Evolutionary conservation across 2,797 vertebrate species (phyloP).

Genomic region (Chaetophractus vellerosus): DNA sequence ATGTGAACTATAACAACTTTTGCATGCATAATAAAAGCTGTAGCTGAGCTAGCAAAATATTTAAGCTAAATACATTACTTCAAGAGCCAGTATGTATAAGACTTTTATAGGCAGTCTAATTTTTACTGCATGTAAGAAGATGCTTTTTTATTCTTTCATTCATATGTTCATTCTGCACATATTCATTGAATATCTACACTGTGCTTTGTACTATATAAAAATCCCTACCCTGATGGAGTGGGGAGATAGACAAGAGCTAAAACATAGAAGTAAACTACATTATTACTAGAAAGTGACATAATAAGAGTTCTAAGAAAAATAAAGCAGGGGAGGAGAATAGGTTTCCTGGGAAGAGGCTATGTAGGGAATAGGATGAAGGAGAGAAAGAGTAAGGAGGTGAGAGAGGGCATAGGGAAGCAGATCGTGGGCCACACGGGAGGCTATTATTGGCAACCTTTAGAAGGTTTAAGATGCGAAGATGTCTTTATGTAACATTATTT

Average conservation of each 20-base stretch:
- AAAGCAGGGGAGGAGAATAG: not conserved
- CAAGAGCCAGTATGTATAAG: not conserved
- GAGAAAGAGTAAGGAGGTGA: not conserved
- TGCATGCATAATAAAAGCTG: not conserved
- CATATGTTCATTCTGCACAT: not conserved
- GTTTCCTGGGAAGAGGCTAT: not conserved
- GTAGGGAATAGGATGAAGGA: not conserved
- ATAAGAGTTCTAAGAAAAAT: not conserved
- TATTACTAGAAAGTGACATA: not conserved
- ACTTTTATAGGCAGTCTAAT: not conserved
- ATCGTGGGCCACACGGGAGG: accelerated
- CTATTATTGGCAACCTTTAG: not conserved
- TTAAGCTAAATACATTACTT: not conserved
- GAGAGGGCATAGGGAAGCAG: not conserved
- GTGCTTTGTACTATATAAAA: not conserved
- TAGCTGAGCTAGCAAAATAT: not conserved
- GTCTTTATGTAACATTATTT: not conserved
- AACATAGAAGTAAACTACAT: not conserved
- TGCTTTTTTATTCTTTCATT: not conserved
- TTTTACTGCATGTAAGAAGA: not conserved
- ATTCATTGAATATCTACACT: not conserved
- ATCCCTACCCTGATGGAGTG: not conserved
- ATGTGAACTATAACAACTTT: not conserved
- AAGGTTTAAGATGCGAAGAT: not conserved
- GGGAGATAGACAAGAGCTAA: not conserved